phyloP scores from a whole-genome alignment of 2,888 invertebrate genomes.

The Steromphala cineraria region DNA sequence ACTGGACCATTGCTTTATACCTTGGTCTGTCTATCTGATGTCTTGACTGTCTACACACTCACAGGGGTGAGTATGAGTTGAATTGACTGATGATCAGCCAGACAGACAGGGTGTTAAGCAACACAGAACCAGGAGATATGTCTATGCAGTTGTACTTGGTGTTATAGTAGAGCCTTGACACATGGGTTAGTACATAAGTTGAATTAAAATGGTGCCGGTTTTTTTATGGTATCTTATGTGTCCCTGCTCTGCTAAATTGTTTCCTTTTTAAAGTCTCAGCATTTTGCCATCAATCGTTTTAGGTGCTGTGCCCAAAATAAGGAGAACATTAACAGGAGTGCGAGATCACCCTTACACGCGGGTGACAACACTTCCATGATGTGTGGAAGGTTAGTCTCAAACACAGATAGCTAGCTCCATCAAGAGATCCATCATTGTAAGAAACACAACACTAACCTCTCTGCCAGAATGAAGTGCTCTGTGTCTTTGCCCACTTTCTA shows the following conservation, averaged over 20 bases:
- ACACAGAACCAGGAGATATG: conserved; percentile 15
- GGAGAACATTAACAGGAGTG: conserved; percentile 87
- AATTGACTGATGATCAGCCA: no score
- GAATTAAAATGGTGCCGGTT: no score
- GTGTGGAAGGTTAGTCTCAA: conserved; percentile 53
- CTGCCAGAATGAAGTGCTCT: neutral
- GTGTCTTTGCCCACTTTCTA: neutral
- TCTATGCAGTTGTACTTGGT: conserved; percentile 2
- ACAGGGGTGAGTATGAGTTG: no score
- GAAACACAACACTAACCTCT: neutral
- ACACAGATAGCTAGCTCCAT: neutral
- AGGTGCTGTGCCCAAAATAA: conserved; percentile 91
- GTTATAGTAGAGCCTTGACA: neutral
- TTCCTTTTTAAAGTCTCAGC: conserved; percentile 9
- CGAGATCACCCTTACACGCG: conserved; percentile 99
- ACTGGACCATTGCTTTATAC: neutral
- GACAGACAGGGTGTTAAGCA: neutral
- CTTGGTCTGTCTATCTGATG: neutral
- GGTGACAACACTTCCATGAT: conserved; percentile 76
- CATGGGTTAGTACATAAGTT: neutral
- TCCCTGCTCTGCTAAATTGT: neutral
- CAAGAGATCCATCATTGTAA: conserved; percentile 11
- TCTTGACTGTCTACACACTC: no score
- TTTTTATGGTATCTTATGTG: neutral
- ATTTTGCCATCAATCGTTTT: conserved; percentile 71